These are phyloP conservation scores for Mimumesa dahlbomi DNA, from an alignment of 2,888 invertebrate species.

Conservation along the genomic window DNA sequence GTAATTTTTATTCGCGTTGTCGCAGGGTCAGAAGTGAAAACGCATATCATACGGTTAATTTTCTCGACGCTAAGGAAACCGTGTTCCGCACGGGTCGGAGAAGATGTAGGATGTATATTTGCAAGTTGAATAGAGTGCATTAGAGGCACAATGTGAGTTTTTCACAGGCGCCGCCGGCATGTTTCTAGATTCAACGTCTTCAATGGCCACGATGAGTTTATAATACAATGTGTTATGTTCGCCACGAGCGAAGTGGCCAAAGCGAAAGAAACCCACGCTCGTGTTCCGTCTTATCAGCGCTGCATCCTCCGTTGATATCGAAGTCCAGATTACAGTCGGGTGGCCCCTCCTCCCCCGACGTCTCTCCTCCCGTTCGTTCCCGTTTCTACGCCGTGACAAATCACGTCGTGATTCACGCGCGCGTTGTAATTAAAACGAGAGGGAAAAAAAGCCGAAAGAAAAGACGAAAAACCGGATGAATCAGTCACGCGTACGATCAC, in stretches of 20 bases:
- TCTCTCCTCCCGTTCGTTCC: conserved; percentile 4
- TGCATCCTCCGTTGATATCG: conserved; percentile 54
- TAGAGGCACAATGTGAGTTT: too few species aligned
- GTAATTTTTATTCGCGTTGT: conserved; percentile 35
- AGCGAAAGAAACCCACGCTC: conserved; percentile 38
- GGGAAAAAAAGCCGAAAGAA: conserved; percentile 9
- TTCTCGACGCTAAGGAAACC: neutral
- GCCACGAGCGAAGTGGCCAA: too few species aligned
- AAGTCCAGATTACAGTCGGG: conserved; percentile 35
- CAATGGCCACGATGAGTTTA: too few species aligned
- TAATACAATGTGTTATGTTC: too few species aligned
- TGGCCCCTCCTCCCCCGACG: neutral
- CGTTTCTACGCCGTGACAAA: conserved; percentile 21
- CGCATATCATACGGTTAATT: neutral
- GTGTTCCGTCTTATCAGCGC: conserved; percentile 41
- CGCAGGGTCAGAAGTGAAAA: conserved; percentile 12
- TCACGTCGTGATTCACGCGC: conserved; percentile 45
- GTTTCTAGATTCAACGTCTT: too few species aligned
- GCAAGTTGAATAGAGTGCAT: too few species aligned
- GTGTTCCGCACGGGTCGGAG: neutral
- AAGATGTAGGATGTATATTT: too few species aligned
- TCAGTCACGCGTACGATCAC: conserved; percentile 33
- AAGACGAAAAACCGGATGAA: conserved; percentile 32
- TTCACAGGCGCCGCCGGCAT: too few species aligned
- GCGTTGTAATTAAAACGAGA: conserved; percentile 45